Conservation (phyloP, 2,888 invertebrate genomes). For the Caenorhabditis panamensis region DNA sequence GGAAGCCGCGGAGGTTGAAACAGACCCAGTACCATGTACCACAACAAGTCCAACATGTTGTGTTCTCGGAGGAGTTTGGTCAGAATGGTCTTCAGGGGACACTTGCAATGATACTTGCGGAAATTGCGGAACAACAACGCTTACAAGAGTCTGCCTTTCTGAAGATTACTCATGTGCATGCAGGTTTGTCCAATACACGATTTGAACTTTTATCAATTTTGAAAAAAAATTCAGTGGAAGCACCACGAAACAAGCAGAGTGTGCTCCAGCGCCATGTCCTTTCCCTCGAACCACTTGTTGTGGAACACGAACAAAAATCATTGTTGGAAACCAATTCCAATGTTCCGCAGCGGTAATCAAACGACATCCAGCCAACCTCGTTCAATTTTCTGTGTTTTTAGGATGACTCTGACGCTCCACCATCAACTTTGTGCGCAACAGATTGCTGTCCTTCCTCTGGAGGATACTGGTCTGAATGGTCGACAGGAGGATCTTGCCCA, state of each 20-base stretch:
- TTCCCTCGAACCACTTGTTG: conserved; percentile 64
- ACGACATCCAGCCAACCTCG: too few relatives aligned
- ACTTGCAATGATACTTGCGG: conserved; percentile 64
- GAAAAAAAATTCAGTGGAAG: conserved; percentile 65
- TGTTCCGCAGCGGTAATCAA: conserved; percentile 24
- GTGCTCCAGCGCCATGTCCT: conserved; percentile 51
- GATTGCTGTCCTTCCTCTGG: conserved; percentile 65
- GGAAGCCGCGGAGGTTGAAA: neutral
- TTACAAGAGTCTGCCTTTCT: conserved; percentile 59
- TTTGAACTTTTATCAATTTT: too few relatives aligned
- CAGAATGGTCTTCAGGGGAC: conserved; percentile 48
- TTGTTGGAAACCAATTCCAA: conserved; percentile 41
- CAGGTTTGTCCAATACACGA: conserved; percentile 51
- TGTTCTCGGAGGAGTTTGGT: conserved; percentile 57
- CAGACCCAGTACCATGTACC: conserved; percentile 25
- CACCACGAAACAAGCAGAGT: conserved; percentile 60
- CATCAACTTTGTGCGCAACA: conserved; percentile 49
- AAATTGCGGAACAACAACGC: conserved; percentile 58
- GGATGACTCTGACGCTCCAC: conserved; percentile 55
- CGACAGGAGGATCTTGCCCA: conserved; percentile 51
- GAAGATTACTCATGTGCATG: conserved; percentile 57
- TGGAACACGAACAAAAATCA: conserved; percentile 54
- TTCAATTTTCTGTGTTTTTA: neutral
- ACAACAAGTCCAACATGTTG: conserved; percentile 49
- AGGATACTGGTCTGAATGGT: conserved; percentile 72